Conservation (phyloP, 2,797 vertebrate species). For the Sebastiscus tertius region DNA sequence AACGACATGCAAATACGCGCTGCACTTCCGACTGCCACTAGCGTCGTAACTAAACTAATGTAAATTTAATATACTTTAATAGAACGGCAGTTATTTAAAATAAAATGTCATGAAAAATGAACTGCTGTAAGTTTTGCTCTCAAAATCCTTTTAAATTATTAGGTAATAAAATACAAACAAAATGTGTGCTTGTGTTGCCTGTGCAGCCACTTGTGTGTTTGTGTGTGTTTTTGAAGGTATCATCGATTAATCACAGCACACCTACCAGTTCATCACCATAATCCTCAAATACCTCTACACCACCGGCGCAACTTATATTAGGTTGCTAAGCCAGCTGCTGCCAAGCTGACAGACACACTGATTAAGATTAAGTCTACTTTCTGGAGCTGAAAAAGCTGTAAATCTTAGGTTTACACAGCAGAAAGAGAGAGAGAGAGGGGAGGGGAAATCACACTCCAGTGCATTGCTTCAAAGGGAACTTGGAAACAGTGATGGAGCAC, state of each 20-base stretch:
- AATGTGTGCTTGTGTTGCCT: neutral
- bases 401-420: conserved; percentile 60
- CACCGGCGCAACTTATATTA: conserved; percentile 13
- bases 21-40: neutral
- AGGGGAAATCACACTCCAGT: conserved; percentile 57
- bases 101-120: neutral
- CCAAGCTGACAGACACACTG: conserved; percentile 34
- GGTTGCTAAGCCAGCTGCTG: conserved; percentile 18
- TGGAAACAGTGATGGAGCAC: conserved; percentile 61
- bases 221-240: neutral
- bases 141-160: neutral
- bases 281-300: conserved; percentile 31
- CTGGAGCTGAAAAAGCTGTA: conserved; percentile 51
- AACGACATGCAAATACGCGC: neutral
- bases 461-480: conserved; percentile 73
- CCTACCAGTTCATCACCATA: conserved; percentile 16
- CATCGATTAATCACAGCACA: conserved; percentile 1
- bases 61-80: neutral
- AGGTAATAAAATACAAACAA: neutral
- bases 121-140: neutral
- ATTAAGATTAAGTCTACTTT: conserved; percentile 53
- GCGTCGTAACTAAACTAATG: neutral
- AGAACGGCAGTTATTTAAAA: neutral
- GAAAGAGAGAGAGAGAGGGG: neutral
- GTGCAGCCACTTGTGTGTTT: too few species aligned